A percentile compares a stretch with the other conserved stretches of the same genome.
phyloP scores from a whole-genome alignment of 2,888 invertebrate species.

The Chirona hameri region DNA sequence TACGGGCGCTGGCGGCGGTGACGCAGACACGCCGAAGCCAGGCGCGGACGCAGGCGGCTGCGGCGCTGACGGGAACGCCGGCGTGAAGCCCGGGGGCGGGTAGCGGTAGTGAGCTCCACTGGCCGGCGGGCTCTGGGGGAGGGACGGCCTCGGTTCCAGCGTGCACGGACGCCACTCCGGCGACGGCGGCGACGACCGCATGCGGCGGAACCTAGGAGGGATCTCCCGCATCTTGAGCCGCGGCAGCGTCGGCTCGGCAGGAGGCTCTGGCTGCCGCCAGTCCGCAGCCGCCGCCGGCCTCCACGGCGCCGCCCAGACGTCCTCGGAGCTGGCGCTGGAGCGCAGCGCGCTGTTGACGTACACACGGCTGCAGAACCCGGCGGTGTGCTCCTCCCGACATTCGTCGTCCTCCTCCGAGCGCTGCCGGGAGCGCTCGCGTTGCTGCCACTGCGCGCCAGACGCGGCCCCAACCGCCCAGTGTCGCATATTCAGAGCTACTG shows the following conservation, averaged over 20 bases:
- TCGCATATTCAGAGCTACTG: neutral
- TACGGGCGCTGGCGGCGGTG: neutral
- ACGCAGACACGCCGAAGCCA: neutral
- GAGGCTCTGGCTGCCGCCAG: neutral
- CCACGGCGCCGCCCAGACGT: neutral
- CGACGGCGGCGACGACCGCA: slow-evolving; percentile 29
- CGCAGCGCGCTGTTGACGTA: slow-evolving; percentile 23
- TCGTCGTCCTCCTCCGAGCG: neutral
- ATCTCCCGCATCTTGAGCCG: slow-evolving; percentile 24
- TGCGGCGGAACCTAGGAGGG: slow-evolving; percentile 25
- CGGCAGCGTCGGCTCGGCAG: neutral
- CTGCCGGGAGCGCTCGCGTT: neutral
- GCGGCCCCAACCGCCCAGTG: neutral
- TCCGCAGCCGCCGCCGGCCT: neutral
- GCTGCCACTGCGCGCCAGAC: neutral
- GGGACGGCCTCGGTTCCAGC: slow-evolving; percentile 12
- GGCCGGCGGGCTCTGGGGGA: neutral
- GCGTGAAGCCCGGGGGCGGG: neutral
- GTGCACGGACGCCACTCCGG: neutral
- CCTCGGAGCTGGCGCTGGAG: neutral
- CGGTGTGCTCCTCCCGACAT: neutral
- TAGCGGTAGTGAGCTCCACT: neutral
- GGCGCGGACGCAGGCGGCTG: neutral
- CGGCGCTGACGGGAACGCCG: neutral
- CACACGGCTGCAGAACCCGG: neutral